These are phyloP conservation scores for Heterochromis multidens DNA, from an alignment of 2,113 vertebrate genomes.

Conservation along the genomic window DNA sequence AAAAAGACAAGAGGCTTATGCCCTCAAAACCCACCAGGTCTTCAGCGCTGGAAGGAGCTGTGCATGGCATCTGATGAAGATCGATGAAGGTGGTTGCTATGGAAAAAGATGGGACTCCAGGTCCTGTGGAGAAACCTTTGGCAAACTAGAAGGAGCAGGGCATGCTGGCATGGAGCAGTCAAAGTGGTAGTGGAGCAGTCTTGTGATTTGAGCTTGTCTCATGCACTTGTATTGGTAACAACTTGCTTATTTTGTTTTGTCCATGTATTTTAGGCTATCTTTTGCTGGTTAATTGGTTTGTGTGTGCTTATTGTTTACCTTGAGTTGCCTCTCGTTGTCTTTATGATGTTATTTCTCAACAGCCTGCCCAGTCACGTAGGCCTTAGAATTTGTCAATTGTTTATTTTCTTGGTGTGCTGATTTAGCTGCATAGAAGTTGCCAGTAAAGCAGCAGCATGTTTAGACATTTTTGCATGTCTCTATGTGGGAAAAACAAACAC, in stretches of 20 bases:
- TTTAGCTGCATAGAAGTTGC: background rate
- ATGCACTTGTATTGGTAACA: background rate
- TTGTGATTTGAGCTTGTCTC: background rate
- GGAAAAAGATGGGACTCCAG: slow-evolving; percentile 50
- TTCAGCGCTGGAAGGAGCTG: slow-evolving; percentile 34
- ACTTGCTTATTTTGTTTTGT: background rate
- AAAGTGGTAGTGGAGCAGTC: background rate
- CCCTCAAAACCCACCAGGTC: slow-evolving; percentile 57
- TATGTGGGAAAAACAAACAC: background rate
- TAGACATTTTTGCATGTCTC: background rate
- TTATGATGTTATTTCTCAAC: background rate
- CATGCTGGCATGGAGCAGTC: slow-evolving; percentile 13
- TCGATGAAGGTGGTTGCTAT: slow-evolving; percentile 66
- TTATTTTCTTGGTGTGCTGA: too few relatives aligned
- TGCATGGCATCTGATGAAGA: slow-evolving; percentile 70
- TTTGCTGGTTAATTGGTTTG: background rate
- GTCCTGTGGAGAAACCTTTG: slow-evolving; percentile 50
- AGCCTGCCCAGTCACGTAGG: too few relatives aligned
- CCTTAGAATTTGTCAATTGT: too few relatives aligned
- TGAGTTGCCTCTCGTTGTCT: background rate
- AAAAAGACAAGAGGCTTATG: slow-evolving; percentile 41
- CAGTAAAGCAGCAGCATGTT: background rate
- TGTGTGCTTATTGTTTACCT: background rate
- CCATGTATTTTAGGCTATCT: background rate
- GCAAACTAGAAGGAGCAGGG: slow-evolving; percentile 8